Percentiles rank a stretch among this genome's conserved stretches.
These are phyloP conservation scores for Mesoligia furuncula DNA, from an alignment of 2,888 invertebrate genomes.

Conservation along the genomic window DNA sequence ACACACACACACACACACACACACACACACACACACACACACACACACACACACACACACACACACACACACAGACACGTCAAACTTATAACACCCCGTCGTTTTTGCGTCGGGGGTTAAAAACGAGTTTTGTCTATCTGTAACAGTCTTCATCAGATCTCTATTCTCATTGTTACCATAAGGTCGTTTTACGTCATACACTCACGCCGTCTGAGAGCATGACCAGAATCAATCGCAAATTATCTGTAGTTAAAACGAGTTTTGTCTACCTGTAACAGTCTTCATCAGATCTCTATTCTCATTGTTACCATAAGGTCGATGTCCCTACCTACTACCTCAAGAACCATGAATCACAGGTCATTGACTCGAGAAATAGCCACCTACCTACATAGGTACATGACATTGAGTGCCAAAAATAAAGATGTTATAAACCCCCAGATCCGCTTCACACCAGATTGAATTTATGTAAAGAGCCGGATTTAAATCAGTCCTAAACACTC, in stretches of 20 bases:
- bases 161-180: no score
- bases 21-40: no score
- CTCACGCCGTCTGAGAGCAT: no score
- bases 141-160: background rate
- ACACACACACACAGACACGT: no score
- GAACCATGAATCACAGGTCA: background rate
- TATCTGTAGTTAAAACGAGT: background rate
- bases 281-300: background rate
- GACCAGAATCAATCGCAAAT: background rate
- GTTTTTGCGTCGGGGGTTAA: no score
- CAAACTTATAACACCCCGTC: no score
- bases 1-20: no score
- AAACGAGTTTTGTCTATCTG: background rate
- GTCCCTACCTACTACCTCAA: background rate
- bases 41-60: no score
- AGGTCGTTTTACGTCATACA: no score
- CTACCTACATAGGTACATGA: background rate
- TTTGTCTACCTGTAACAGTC: background rate
- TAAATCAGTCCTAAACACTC: slow-evolving; percentile 12
- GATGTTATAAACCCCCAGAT: background rate
- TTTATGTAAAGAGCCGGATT: slow-evolving; percentile 4
- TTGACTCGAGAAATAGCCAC: background rate
- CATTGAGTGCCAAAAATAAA: background rate
- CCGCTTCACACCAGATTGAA: slow-evolving; percentile 25
- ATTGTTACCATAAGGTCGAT: no score